A percentile compares a stretch with the other conserved stretches of the same genome.
phyloP scores from a whole-genome alignment of 2,113 vertebrate species.

The Aythya baeri region DNA sequence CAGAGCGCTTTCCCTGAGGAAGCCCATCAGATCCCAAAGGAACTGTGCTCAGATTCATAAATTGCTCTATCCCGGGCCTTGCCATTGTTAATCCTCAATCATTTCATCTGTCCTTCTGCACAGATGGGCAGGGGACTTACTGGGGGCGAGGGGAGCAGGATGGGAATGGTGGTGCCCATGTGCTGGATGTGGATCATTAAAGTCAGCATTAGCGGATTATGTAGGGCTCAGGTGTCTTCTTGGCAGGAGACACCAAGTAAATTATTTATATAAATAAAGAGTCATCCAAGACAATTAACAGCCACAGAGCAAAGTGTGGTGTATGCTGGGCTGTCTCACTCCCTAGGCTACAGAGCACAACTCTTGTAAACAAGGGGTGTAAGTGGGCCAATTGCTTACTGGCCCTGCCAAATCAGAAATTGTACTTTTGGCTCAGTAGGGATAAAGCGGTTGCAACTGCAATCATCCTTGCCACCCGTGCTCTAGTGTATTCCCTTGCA shows the following conservation, averaged over 20 bases:
- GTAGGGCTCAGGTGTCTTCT: constrained; percentile 60
- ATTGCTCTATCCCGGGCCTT: background rate
- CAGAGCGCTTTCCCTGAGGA: background rate
- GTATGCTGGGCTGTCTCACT: background rate
- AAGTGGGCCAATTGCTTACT: background rate
- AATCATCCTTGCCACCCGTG: background rate
- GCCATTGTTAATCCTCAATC: background rate
- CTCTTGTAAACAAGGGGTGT: background rate
- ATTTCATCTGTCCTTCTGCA: constrained; percentile 9
- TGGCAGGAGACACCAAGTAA: background rate
- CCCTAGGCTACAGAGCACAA: background rate
- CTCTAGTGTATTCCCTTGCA: background rate
- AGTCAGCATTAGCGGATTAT: background rate
- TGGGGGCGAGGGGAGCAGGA: background rate
- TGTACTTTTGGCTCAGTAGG: background rate
- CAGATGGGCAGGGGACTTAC: background rate
- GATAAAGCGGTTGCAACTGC: background rate
- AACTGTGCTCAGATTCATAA: background rate
- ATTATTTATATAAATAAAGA: constrained; percentile 62
- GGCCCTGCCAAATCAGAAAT: background rate
- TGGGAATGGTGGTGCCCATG: background rate
- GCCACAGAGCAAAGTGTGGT: background rate
- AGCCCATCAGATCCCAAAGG: background rate
- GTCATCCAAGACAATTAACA: constrained; percentile 26
- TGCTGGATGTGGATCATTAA: constrained; percentile 28